phyloP scores from a whole-genome alignment of 2,113 vertebrate genomes.

The Theropithecus gelada region DNA sequence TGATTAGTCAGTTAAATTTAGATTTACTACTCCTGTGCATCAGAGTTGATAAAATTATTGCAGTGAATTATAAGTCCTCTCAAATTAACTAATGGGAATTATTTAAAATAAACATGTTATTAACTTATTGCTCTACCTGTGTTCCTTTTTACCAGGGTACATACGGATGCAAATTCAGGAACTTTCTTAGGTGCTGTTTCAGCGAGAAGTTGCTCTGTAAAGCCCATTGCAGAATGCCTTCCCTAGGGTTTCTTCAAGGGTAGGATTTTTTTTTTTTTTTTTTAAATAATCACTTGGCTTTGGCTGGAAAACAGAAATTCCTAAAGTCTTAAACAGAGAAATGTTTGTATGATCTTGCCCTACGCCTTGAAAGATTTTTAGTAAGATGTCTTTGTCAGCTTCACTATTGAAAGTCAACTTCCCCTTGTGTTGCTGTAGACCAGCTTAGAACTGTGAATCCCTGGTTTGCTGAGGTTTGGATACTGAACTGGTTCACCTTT shows the following conservation, averaged over 20 bases:
- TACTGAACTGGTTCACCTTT: background rate
- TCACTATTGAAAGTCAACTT: background rate
- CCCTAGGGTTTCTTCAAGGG: background rate
- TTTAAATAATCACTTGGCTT: background rate
- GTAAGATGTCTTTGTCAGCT: background rate
- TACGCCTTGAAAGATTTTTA: background rate
- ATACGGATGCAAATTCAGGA: background rate
- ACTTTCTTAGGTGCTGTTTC: background rate
- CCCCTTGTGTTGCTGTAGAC: background rate
- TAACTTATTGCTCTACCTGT: background rate
- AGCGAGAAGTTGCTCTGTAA: background rate
- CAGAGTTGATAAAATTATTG: background rate
- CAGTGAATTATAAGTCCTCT: background rate
- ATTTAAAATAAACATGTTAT: background rate
- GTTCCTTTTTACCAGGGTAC: background rate
- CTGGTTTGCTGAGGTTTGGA: background rate
- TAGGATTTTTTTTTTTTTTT: background rate
- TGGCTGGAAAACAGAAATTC: background rate
- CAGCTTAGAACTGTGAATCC: background rate
- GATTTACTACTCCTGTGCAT: background rate
- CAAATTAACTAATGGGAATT: background rate
- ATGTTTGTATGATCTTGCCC: background rate
- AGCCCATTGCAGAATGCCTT: background rate
- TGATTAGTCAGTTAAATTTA: background rate
- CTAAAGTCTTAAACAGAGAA: background rate